A percentile compares a stretch with the other conserved stretches of the same genome.
Conservation (phyloP, 2,797 vertebrate species). For the Siniperca obscura region DNA sequence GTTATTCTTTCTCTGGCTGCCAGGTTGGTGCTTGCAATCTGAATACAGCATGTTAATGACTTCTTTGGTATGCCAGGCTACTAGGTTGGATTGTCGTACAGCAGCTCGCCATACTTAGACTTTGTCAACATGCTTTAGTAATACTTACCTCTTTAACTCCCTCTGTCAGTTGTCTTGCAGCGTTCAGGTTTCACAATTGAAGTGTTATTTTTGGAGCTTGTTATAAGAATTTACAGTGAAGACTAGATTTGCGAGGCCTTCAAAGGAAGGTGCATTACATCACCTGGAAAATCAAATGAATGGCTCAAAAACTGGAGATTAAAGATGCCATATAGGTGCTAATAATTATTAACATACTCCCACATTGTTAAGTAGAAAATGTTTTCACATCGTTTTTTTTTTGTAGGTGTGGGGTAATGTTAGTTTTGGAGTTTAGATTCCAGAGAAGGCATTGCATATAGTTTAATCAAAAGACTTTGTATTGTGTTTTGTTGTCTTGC, state of each 20-base stretch:
- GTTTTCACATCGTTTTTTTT: neutral
- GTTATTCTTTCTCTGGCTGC: neutral
- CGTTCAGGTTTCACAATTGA: constrained; percentile 34
- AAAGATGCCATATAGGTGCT: neutral
- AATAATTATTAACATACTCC: neutral
- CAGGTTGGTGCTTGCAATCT: neutral
- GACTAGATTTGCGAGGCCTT: constrained; percentile 20
- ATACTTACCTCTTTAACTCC: constrained; percentile 40
- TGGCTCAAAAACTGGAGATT: neutral
- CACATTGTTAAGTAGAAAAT: neutral
- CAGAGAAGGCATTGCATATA: neutral
- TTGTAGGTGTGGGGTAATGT: neutral
- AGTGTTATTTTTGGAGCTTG: constrained; percentile 31
- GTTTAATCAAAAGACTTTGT: neutral
- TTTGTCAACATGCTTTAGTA: constrained; percentile 53
- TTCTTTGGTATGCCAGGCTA: constrained; percentile 39
- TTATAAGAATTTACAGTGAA: constrained; percentile 23
- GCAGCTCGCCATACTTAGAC: constrained; percentile 40
- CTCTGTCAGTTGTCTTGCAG: constrained; percentile 6
- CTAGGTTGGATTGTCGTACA: constrained; percentile 18
- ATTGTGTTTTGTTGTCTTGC: constrained; percentile 58
- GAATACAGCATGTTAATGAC: constrained; percentile 43
- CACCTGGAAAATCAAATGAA: neutral
- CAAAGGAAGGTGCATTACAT: constrained; percentile 8
- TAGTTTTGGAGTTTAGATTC: neutral